These are phyloP conservation scores for Peromyscus polionotus DNA, from an alignment of 2,113 vertebrate species.

Conservation along the genomic window DNA sequence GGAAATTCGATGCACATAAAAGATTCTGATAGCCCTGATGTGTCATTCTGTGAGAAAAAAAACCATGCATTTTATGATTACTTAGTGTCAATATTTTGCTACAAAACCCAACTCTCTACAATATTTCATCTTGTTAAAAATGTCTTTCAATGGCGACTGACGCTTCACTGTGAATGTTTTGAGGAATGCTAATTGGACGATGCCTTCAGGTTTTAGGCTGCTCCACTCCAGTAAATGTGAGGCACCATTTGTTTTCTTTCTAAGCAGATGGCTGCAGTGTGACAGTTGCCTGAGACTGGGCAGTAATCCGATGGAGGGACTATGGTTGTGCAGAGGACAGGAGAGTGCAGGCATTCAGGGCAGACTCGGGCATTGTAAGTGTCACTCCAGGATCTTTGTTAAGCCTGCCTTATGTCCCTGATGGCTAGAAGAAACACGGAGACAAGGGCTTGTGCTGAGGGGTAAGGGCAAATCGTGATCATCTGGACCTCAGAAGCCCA, in stretches of 20 bases:
- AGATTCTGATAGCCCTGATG: background rate
- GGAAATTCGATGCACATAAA: background rate
- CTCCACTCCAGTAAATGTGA: background rate
- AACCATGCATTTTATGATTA: background rate
- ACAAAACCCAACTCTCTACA: background rate
- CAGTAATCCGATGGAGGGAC: background rate
- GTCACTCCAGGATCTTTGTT: background rate
- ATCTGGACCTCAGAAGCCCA: background rate
- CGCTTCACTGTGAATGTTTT: background rate
- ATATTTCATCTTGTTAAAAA: slow-evolving; percentile 24
- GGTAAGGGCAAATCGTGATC: background rate
- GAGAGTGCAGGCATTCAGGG: background rate
- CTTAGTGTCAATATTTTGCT: background rate
- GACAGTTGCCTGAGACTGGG: background rate
- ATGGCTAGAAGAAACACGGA: background rate
- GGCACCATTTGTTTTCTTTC: slow-evolving; percentile 1
- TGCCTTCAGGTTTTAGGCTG: background rate
- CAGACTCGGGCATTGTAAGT: background rate
- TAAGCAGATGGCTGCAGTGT: slow-evolving; percentile 2
- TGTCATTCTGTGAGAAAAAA: background rate
- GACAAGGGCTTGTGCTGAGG: background rate
- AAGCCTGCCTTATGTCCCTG: background rate
- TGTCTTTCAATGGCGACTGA: background rate
- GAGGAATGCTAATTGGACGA: background rate
- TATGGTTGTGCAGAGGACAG: background rate